These are phyloP conservation scores for Dermolepida albohirtum DNA, from an alignment of 2,888 invertebrate species.

Conservation along the genomic window DNA sequence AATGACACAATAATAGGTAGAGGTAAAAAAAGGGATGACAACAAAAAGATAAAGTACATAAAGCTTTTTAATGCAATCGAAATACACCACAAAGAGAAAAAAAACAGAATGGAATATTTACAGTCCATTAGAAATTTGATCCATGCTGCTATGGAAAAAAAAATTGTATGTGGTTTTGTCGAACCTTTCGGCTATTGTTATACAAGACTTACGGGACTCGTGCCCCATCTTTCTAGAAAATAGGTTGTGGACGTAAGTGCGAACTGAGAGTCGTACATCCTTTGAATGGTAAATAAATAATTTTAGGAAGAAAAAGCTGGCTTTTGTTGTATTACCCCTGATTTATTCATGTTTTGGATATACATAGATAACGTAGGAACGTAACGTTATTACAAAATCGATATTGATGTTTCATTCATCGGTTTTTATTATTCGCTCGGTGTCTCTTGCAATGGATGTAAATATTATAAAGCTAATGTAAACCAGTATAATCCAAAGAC, in stretches of 20 bases:
- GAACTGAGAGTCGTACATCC: slow-evolving; percentile 43
- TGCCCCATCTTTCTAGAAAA: slow-evolving; percentile 44
- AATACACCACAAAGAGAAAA: slow-evolving; percentile 41
- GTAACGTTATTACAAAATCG: too few relatives aligned
- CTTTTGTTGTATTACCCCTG: slow-evolving; percentile 30
- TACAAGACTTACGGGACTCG: slow-evolving; percentile 35
- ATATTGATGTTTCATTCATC: too few relatives aligned
- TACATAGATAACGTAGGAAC: neutral
- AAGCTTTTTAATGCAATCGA: slow-evolving; percentile 44
- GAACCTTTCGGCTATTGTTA: slow-evolving; percentile 58
- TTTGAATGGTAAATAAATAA: slow-evolving; percentile 50
- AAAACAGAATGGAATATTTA: slow-evolving; percentile 54
- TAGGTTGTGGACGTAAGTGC: slow-evolving; percentile 41
- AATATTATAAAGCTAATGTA: too few relatives aligned
- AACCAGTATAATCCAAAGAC: too few relatives aligned
- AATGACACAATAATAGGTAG: slow-evolving; percentile 22
- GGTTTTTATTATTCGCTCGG: too few relatives aligned
- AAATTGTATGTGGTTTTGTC: slow-evolving; percentile 61
- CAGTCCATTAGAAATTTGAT: slow-evolving; percentile 56
- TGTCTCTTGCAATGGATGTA: too few relatives aligned
- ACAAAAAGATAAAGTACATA: slow-evolving; percentile 43
- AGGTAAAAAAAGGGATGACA: slow-evolving; percentile 14
- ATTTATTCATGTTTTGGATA: slow-evolving; percentile 37
- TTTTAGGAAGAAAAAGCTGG: slow-evolving; percentile 22
- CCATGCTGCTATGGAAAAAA: slow-evolving; percentile 48